phyloP scores from a whole-genome alignment of 2,113 vertebrate genomes.

The Carettochelys insculpta region DNA sequence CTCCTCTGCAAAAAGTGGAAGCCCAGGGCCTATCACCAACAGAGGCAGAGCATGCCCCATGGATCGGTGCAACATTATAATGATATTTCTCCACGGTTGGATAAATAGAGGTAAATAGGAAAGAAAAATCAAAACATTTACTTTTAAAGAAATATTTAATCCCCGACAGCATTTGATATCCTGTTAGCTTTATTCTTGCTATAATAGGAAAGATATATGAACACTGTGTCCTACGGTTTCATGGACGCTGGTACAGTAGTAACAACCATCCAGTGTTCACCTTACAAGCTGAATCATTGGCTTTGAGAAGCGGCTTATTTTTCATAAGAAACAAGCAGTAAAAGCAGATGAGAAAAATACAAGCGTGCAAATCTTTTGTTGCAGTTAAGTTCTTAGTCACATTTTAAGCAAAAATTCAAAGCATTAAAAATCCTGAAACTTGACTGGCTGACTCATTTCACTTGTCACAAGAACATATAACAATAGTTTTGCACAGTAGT shows the following conservation, averaged over 20 bases:
- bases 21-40: background rate
- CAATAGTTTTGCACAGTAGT: background rate
- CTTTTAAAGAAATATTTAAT: background rate
- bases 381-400: background rate
- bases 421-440: background rate
- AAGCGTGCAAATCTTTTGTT: background rate
- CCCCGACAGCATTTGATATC: background rate
- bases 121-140: slow-evolving; percentile 23
- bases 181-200: background rate
- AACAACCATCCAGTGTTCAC: background rate
- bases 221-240: background rate
- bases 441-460: slow-evolving; percentile 6
- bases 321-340: background rate
- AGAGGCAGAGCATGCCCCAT: background rate
- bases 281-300: background rate
- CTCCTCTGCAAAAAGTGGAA: background rate
- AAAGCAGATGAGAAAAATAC: background rate
- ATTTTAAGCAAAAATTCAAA: slow-evolving; percentile 12
- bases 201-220: background rate
- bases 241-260: background rate
- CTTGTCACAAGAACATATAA: background rate
- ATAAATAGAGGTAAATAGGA: background rate
- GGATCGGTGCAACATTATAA: background rate
- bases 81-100: background rate
- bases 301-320: background rate